Evolutionary conservation across 2,797 vertebrate genomes (phyloP).

Genomic region (Pipistrellus nathusii): DNA sequence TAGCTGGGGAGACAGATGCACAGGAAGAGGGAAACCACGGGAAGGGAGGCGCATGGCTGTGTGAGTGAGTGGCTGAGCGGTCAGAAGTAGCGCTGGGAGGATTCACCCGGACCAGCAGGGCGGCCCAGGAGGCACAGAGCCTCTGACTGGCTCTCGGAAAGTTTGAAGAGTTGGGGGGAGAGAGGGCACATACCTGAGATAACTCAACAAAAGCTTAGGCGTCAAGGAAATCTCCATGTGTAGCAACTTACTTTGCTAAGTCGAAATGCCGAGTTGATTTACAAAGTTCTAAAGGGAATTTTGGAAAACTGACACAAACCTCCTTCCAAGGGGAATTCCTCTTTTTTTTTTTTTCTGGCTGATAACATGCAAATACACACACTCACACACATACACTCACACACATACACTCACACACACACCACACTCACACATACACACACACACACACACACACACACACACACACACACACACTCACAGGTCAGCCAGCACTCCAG

Average conservation of each 20-base stretch:
- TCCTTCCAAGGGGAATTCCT: not conserved
- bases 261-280: slow-evolving; percentile 42
- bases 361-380: not conserved
- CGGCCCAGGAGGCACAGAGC: not conserved
- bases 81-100: rapidly evolving
- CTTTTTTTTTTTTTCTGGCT: not conserved
- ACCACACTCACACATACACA: not conserved
- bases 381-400: not conserved
- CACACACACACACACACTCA: not conserved
- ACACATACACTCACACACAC: not conserved
- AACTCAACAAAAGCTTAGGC: not conserved
- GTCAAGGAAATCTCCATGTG: not conserved
- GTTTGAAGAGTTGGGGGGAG: not conserved
- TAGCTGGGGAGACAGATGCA: not conserved
- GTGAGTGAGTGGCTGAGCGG: too few species aligned
- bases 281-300: slow-evolving; percentile 37
- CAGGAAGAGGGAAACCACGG: not conserved
- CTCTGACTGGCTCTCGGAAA: not conserved
- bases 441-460: not conserved
- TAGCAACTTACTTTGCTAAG: rapidly evolving
- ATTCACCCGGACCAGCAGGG: not conserved
- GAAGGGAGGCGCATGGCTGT: not conserved
- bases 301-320: slow-evolving; percentile 70
- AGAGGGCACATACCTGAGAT: not conserved
- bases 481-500: rapidly evolving